phyloP scores from a whole-genome alignment of 2,113 vertebrate genomes.

The Herpailurus yagouaroundi region DNA sequence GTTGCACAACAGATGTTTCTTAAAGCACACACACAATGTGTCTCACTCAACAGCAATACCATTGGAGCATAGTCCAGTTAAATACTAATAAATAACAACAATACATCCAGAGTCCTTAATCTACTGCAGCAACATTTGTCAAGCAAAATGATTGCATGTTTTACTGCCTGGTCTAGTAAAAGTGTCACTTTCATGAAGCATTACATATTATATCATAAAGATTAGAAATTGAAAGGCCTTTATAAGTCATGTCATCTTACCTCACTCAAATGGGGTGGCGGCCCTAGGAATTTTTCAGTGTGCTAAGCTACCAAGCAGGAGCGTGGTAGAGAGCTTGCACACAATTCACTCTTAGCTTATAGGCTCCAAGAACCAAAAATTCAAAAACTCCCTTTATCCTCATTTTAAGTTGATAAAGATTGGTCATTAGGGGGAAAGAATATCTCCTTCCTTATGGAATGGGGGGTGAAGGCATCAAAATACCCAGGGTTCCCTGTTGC shows the following conservation, averaged over 20 bases:
- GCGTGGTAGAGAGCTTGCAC: fast-evolving
- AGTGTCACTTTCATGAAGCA: slow-evolving; percentile 50
- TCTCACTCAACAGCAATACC: slow-evolving; percentile 27
- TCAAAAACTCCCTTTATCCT: background rate
- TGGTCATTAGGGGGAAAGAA: background rate
- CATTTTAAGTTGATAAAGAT: slow-evolving; percentile 22
- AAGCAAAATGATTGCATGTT: slow-evolving; percentile 1
- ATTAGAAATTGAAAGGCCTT: slow-evolving; percentile 31
- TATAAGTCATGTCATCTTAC: slow-evolving; percentile 33
- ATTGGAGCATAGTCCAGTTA: background rate
- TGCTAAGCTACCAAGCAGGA: background rate
- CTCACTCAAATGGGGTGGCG: background rate
- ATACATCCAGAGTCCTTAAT: background rate
- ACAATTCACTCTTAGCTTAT: background rate
- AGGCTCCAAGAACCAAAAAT: background rate
- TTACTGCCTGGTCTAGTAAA: slow-evolving; percentile 32
- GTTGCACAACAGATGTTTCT: background rate
- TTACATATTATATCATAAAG: slow-evolving; percentile 31
- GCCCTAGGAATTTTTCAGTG: background rate
- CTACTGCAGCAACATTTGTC: slow-evolving; percentile 1
- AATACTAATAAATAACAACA: slow-evolving; percentile 54
- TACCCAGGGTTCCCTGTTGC: slow-evolving; percentile 25
- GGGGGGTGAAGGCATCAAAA: slow-evolving; percentile 37
- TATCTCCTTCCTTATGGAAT: slow-evolving; percentile 5
- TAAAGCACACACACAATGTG: background rate